Evolutionary conservation across 2,888 invertebrate species (phyloP).

Genomic region (Dicyrtomina minuta): DNA sequence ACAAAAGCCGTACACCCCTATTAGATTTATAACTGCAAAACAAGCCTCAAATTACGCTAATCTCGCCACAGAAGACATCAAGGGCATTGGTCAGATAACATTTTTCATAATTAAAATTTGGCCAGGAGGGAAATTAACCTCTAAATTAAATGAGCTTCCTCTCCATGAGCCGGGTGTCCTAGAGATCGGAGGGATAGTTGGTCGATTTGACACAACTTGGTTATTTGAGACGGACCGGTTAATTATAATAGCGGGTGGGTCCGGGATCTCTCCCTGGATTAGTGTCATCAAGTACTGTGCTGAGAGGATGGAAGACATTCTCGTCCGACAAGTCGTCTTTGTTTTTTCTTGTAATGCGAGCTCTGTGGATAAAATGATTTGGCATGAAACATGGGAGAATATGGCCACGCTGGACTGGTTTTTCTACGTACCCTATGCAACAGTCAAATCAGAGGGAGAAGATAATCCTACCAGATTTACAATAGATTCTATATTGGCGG

Average conservation of each 20-base stretch:
- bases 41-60: not conserved
- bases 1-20: slow-evolving; percentile 1
- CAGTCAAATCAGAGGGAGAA: not conserved
- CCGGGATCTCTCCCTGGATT: not conserved
- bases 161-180: not conserved
- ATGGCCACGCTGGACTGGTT: slow-evolving; percentile 9
- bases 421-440: slow-evolving; percentile 1
- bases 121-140: not conserved
- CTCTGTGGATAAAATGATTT: not conserved
- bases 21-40: not conserved
- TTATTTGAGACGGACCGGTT: not conserved
- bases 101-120: slow-evolving; percentile 6
- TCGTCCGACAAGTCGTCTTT: slow-evolving; percentile 11
- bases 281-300: slow-evolving; percentile 2
- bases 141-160: not conserved
- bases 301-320: not conserved
- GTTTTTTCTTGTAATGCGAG: not conserved
- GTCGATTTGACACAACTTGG: slow-evolving; percentile 2
- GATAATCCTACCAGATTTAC: not conserved
- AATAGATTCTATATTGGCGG: not conserved
- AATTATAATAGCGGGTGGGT: slow-evolving; percentile 7
- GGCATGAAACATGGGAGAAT: not conserved
- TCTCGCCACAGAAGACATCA: not conserved
- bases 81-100: not conserved
- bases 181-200: not conserved